Conservation (phyloP, 2,797 vertebrate species). For the Spondyliosoma cantharus region DNA sequence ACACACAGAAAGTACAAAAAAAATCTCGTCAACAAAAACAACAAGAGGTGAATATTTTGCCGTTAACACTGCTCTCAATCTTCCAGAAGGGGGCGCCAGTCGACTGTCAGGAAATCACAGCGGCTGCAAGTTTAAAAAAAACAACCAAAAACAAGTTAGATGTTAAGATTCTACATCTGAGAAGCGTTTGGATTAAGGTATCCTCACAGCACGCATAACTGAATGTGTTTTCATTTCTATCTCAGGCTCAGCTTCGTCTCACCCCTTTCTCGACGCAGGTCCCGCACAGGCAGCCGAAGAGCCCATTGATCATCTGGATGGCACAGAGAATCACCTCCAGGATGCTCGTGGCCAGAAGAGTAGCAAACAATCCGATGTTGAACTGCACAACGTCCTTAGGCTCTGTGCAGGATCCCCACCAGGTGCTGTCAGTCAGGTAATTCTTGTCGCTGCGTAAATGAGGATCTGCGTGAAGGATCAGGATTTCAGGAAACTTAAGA, state of each 20-base stretch:
- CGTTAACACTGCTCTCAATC: neutral
- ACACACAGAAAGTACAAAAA: slow-evolving; percentile 37
- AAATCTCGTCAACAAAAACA: neutral
- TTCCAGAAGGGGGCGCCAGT: slow-evolving; percentile 48
- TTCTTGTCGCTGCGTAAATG: slow-evolving; percentile 47
- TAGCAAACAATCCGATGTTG: slow-evolving; percentile 82
- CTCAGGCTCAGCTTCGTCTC: neutral
- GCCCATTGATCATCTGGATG: slow-evolving; percentile 85
- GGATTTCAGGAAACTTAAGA: rapidly evolving
- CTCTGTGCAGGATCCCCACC: slow-evolving; percentile 66
- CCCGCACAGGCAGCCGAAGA: slow-evolving; percentile 86
- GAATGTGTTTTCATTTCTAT: neutral
- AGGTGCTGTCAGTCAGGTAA: slow-evolving; percentile 73
- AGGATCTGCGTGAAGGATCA: neutral
- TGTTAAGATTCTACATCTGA: neutral
- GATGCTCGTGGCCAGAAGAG: slow-evolving; percentile 74
- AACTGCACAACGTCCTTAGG: slow-evolving; percentile 82
- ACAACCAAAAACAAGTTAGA: neutral
- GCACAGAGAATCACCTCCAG: slow-evolving; percentile 82
- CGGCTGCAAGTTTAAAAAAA: slow-evolving; percentile 40
- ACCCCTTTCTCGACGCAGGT: slow-evolving; percentile 79
- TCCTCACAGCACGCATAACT: neutral
- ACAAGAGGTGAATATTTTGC: neutral
- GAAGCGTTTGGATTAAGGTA: neutral
- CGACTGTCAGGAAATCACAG: slow-evolving; percentile 42